These are phyloP conservation scores for Phoenoteleia sp. DNA, from an alignment of 2,888 invertebrate species.

Conservation along the genomic window DNA sequence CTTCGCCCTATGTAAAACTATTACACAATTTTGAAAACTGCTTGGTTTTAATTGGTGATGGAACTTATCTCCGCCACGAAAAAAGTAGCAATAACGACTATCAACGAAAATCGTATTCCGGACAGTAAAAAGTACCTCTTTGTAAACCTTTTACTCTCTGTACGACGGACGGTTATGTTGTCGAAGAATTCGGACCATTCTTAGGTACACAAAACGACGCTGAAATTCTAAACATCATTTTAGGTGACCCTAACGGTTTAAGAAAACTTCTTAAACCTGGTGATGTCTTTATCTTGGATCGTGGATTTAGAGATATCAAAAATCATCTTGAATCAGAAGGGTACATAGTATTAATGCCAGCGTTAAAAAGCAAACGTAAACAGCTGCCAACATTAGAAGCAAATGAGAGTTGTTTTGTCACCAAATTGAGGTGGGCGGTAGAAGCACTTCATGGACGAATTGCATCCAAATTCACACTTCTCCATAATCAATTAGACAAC, in stretches of 20 bases:
- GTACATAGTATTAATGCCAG: slow-evolving; percentile 70
- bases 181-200: slow-evolving; percentile 74
- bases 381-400: slow-evolving; percentile 73
- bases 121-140: slow-evolving; percentile 73
- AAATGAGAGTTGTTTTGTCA: slow-evolving; percentile 73
- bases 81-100: slow-evolving; percentile 74
- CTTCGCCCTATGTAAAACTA: slow-evolving; percentile 32
- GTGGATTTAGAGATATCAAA: slow-evolving; percentile 1
- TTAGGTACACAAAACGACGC: slow-evolving; percentile 76
- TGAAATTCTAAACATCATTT: slow-evolving; percentile 72
- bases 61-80: slow-evolving; percentile 29
- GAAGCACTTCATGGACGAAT: slow-evolving; percentile 75
- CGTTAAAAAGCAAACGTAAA: slow-evolving; percentile 74
- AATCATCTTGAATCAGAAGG: slow-evolving; percentile 62
- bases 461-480: slow-evolving; percentile 71
- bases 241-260: slow-evolving; percentile 9
- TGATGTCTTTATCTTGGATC: background rate
- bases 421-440: slow-evolving; percentile 70
- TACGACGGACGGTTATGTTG: slow-evolving; percentile 73
- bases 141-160: slow-evolving; percentile 77
- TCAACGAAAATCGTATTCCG: slow-evolving; percentile 45
- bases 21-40: slow-evolving; percentile 10
- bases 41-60: slow-evolving; percentile 25
- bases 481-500: slow-evolving; percentile 48
- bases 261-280: background rate